Percentiles rank a stretch among this genome's conserved stretches.
phyloP scores from a whole-genome alignment of 2,797 vertebrate genomes.

The Rallus crepitans region DNA sequence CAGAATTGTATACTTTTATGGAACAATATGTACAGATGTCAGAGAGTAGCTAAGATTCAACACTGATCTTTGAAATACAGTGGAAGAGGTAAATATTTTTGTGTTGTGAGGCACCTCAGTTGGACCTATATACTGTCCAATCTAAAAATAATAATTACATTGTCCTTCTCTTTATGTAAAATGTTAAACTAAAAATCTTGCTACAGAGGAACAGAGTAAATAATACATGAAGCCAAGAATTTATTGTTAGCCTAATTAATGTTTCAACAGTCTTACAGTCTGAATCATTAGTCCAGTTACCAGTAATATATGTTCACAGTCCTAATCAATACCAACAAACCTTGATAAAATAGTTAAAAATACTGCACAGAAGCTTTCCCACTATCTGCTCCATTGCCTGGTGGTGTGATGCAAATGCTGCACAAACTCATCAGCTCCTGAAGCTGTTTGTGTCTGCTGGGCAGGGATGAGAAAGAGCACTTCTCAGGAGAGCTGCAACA shows the following conservation, averaged over 20 bases:
- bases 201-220: neutral
- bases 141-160: neutral
- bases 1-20: neutral
- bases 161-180: neutral
- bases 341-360: accelerated
- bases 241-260: neutral
- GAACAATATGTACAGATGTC: neutral
- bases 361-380: neutral
- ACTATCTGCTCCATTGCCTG: neutral
- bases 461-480: neutral
- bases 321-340: neutral
- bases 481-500: neutral
- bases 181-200: neutral
- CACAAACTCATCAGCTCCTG: neutral
- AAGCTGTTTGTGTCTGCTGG: neutral
- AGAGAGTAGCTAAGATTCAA: neutral
- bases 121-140: neutral
- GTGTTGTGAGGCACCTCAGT: neutral
- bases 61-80: neutral
- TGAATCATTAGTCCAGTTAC: neutral
- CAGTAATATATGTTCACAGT: neutral
- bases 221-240: neutral
- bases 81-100: neutral
- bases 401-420: accelerated
- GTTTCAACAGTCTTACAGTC: neutral